A percentile compares a stretch with the other conserved stretches of the same genome.
These are phyloP conservation scores for Furcula furcula DNA, from an alignment of 2,888 invertebrate species.

Conservation along the genomic window DNA sequence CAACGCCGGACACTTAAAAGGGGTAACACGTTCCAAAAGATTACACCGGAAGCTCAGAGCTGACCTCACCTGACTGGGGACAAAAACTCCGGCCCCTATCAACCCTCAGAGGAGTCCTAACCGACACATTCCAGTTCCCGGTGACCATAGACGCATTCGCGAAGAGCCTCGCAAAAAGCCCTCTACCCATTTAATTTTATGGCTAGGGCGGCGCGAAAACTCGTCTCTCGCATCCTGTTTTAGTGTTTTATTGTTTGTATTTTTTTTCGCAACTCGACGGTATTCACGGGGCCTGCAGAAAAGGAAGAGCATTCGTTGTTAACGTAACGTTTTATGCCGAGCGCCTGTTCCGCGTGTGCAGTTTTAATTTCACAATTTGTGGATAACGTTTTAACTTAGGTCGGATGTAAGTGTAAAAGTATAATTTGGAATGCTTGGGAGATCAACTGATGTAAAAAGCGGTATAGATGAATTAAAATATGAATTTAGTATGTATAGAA, in stretches of 20 bases:
- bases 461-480: no score
- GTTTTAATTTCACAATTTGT: conserved; percentile 25
- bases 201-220: conserved; percentile 57
- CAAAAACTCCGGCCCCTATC: conserved; percentile 5
- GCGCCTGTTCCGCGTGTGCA: conserved; percentile 13
- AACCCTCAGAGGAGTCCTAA: conserved; percentile 31
- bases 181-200: conserved; percentile 66
- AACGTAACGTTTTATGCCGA: conserved; percentile 51
- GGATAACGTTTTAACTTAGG: no score
- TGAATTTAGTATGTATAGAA: background rate
- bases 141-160: conserved; percentile 36
- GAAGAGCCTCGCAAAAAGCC: conserved; percentile 41
- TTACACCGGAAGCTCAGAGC: background rate
- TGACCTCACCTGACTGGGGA: background rate
- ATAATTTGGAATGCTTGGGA: no score
- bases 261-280: conserved; percentile 55
- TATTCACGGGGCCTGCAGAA: conserved; percentile 41
- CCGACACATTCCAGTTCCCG: conserved; percentile 33
- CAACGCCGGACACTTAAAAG: background rate
- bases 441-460: no score
- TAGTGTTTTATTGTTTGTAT: conserved; percentile 65
- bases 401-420: no score
- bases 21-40: background rate
- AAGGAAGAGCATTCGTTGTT: conserved; percentile 57
- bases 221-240: conserved; percentile 43